Base-by-base conservation (phyloP, 1,140 invertebrate genomes). In the Ceratina australensis region DNA sequence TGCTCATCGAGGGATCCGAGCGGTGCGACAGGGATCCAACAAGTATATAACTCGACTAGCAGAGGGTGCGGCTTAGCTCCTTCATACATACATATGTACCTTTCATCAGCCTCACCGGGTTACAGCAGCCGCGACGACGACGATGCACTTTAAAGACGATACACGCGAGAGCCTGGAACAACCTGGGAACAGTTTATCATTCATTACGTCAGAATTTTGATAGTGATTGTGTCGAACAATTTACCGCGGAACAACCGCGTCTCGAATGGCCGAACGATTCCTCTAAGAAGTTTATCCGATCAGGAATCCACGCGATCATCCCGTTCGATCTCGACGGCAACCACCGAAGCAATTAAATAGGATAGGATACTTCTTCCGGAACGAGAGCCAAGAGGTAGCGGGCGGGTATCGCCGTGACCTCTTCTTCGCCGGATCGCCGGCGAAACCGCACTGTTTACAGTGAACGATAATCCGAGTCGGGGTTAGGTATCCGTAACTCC, bases 111-210 rank as follows among this genome's bases (percentile, higher is more conserved):
- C 15, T 24, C 42, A 12, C 15, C 26, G 50, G 47, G 22, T 18
- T 26, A 24, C 24, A 2, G 0, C 52, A 28, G 33, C 13, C 20
- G 5, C 33, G 33, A 42, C 33, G 33, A 49, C 13, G 33, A n/a
- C 47, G 72, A 61, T 67, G 42, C 47, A 33, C 68, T 61, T 80
- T 77, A 72, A 76, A 78, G 77, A 78, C 28, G 79, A 28, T 28
- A 73, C 56, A 26, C 57, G 77, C 63, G 20, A 67, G 20, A 52
- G 28, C 59, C n/a, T n/a, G 63, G 57, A 82, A 74, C 47, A 81
- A 78, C 63, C 74, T 57, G 67, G 24, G 79, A 75, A 63, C 67
- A 79, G 64, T 71, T 75, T 64, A 68, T 78, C 82, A 79, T 83
- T 82, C 76, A 82, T 83, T 42, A 42, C 33, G 33, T 42, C 33